Conservation (phyloP, 2,797 vertebrate species). For the Halcyon badia region DNA sequence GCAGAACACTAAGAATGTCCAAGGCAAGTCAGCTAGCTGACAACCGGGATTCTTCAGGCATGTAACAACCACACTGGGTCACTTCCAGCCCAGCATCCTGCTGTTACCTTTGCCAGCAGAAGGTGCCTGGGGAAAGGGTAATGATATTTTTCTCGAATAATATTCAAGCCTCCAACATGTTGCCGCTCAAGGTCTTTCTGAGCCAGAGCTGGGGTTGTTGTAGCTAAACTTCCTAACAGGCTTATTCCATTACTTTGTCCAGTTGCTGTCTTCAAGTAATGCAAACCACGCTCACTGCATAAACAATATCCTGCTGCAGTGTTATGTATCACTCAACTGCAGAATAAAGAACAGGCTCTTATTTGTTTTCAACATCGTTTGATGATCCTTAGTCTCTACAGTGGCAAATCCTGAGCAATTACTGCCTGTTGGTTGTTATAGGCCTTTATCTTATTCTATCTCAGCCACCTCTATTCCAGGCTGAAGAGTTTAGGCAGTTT, state of each 20-base stretch:
- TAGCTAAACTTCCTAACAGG: not conserved
- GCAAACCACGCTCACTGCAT: not conserved
- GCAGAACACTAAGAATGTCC: not conserved
- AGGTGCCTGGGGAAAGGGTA: not conserved
- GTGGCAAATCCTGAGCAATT: not conserved
- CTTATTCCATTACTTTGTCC: not conserved
- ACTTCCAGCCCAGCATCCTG: not conserved
- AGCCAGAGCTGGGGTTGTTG: not conserved
- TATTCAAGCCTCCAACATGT: not conserved
- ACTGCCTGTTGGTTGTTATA: not conserved
- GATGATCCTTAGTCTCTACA: not conserved
- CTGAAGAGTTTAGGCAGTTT: not conserved
- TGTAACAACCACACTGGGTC: accelerated
- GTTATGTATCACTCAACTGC: not conserved
- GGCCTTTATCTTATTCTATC: not conserved
- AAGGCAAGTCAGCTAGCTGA: not conserved
- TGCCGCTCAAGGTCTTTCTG: not conserved
- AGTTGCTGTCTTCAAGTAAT: not conserved
- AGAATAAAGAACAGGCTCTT: not conserved
- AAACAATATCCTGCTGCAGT: not conserved
- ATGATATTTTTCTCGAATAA: not conserved
- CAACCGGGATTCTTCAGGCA: not conserved
- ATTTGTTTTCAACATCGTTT: not conserved
- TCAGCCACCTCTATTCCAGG: not conserved
- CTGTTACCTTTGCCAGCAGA: not conserved